A percentile compares a stretch with the other conserved stretches of the same genome.
Evolutionary conservation across 37 sponge, comb jelly and placozoan species (phyloP).

Genomic region (Aphrocallistes beatrix): DNA sequence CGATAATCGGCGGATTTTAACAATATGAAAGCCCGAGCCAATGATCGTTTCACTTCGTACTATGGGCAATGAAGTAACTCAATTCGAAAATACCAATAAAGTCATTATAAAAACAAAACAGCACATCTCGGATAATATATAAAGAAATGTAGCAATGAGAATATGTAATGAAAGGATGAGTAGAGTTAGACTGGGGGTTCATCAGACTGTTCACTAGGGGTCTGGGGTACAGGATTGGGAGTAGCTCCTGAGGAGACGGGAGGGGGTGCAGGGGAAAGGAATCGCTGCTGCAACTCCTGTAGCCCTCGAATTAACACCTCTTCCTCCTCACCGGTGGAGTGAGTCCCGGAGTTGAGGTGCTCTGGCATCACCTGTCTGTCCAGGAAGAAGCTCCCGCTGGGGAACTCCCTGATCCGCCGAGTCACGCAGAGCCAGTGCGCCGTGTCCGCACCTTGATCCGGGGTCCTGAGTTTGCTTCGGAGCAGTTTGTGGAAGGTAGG

Average conservation of each 20-base stretch:
- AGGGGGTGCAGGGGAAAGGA: neutral
- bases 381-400: conserved; percentile 62
- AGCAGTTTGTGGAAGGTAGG: conserved; percentile 55
- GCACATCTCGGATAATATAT: too few species aligned
- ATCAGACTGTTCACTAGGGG: too few species aligned
- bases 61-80: too few species aligned
- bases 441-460: conserved; percentile 87
- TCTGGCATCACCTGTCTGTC: conserved; percentile 51
- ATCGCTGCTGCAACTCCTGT: conserved; percentile 23
- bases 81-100: too few species aligned
- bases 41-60: too few species aligned
- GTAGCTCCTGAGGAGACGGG: neutral
- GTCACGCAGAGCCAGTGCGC: conserved; percentile 69
- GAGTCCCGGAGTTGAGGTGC: conserved; percentile 64
- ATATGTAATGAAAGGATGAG: too few species aligned
- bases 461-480: conserved; percentile 44
- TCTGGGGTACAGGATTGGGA: neutral
- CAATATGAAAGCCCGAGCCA: too few species aligned
- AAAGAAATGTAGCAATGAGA: too few species aligned
- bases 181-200: too few species aligned
- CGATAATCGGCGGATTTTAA: too few species aligned
- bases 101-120: too few species aligned
- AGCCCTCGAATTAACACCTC: conserved; percentile 50
- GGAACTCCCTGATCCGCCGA: conserved; percentile 12
- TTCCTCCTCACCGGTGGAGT: conserved; percentile 48